phyloP scores from a whole-genome alignment of 2,797 vertebrate genomes.

The Myiotriccus ornatus region DNA sequence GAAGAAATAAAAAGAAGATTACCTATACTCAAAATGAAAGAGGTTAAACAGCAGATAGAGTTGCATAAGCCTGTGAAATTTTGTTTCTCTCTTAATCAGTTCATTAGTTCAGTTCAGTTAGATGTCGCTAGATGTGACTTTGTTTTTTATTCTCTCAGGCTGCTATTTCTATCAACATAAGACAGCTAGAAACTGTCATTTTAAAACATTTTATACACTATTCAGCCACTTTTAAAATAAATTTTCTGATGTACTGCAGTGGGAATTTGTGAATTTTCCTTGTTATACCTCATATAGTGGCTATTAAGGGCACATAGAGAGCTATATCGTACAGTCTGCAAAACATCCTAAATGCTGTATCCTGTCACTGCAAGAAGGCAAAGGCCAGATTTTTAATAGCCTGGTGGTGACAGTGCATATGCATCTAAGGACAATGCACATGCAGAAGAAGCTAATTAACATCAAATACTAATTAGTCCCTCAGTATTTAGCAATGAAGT shows the following conservation, averaged over 20 bases:
- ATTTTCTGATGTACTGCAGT: neutral
- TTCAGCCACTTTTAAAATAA: neutral
- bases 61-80: neutral
- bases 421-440: slow-evolving; percentile 70
- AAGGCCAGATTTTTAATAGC: slow-evolving; percentile 70
- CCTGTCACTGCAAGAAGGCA: slow-evolving; percentile 18
- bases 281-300: neutral
- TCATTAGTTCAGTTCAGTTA: neutral
- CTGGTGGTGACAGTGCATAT: slow-evolving; percentile 56
- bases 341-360: slow-evolving; percentile 38
- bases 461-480: slow-evolving; percentile 84
- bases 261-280: slow-evolving; percentile 2
- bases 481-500: slow-evolving; percentile 82
- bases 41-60: neutral
- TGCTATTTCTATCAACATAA: neutral
- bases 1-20: neutral
- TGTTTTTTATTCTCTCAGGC: neutral
- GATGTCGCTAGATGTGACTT: neutral
- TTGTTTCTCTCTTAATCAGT: neutral
- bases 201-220: neutral
- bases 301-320: neutral
- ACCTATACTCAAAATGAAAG: neutral
- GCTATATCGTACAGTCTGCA: slow-evolving; percentile 1
- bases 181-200: neutral
- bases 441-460: slow-evolving; percentile 80